phyloP scores from a whole-genome alignment of 2,888 invertebrate genomes.

The Drosophila ochracea region DNA sequence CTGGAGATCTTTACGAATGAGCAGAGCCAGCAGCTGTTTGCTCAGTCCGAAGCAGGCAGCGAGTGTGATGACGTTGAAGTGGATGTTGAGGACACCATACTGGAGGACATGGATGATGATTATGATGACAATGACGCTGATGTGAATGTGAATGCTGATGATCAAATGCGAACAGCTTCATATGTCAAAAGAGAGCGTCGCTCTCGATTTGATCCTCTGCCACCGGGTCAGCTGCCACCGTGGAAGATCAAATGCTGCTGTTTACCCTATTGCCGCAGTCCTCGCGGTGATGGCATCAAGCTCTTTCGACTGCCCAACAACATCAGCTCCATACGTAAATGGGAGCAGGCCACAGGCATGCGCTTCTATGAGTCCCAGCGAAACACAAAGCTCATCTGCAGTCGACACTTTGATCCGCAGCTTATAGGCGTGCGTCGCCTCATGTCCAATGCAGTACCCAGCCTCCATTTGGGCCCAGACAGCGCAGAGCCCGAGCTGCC shows the following conservation, averaged over 20 bases:
- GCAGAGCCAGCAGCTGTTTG: constrained; percentile 45
- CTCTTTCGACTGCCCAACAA: constrained; percentile 79
- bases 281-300: constrained; percentile 78
- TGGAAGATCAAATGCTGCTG: constrained; percentile 74
- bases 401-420: constrained; percentile 70
- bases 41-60: constrained; percentile 31
- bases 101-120: constrained; percentile 35
- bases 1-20: constrained; percentile 58
- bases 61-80: constrained; percentile 44
- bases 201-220: constrained; percentile 34
- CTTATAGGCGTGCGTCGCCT: constrained; percentile 78
- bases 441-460: constrained; percentile 78
- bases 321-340: constrained; percentile 49
- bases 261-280: constrained; percentile 78
- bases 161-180: constrained; percentile 4
- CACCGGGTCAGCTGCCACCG: constrained; percentile 38
- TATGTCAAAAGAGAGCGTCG: constrained; percentile 46
- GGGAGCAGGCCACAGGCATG: constrained; percentile 73
- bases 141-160: constrained; percentile 26
- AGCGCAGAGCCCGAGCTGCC: background rate
- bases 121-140: constrained; percentile 31
- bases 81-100: constrained; percentile 26
- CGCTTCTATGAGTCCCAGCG: constrained; percentile 66
- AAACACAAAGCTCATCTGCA: constrained; percentile 69
- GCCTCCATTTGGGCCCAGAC: constrained; percentile 66